Percentiles rank a stretch among this genome's conserved stretches.
Conservation (phyloP, 2,113 vertebrate genomes). For the Sminthopsis crassicaudata region DNA sequence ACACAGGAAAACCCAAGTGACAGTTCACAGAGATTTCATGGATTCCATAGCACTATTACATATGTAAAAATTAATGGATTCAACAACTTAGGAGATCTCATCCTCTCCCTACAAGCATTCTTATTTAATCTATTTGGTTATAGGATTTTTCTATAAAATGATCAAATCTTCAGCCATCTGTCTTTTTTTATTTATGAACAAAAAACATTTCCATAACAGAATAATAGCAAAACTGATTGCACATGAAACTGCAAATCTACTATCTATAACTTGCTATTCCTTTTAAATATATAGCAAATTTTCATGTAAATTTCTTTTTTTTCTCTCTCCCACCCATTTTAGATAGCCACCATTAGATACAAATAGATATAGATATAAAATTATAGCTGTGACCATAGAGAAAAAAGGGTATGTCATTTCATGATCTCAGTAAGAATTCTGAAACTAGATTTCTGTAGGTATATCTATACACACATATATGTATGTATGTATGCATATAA, state of each 20-base stretch:
- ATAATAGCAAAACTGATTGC: too few species aligned
- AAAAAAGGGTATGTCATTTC: neutral
- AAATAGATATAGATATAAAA: neutral
- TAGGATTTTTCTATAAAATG: neutral
- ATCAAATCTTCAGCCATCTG: neutral
- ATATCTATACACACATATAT: too few species aligned
- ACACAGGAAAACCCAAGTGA: neutral
- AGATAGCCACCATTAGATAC: neutral
- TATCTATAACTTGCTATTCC: too few species aligned
- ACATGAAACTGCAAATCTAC: too few species aligned
- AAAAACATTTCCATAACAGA: too few species aligned
- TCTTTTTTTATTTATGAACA: neutral
- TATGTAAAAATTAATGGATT: neutral
- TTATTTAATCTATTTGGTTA: neutral
- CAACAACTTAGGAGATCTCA: neutral
- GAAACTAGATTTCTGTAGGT: neutral
- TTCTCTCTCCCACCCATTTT: too few species aligned
- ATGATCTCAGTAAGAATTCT: neutral
- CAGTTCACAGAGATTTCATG: neutral
- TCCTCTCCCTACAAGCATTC: neutral
- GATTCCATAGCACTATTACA: neutral
- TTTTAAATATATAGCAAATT: too few species aligned
- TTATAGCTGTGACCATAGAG: neutral
- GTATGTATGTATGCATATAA: neutral
- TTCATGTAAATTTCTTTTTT: too few species aligned